Evolutionary conservation across 2,888 invertebrate species (phyloP), one percentile per base, ranked within the genome.

Genomic region (Mesoligia furuncula): DNA sequence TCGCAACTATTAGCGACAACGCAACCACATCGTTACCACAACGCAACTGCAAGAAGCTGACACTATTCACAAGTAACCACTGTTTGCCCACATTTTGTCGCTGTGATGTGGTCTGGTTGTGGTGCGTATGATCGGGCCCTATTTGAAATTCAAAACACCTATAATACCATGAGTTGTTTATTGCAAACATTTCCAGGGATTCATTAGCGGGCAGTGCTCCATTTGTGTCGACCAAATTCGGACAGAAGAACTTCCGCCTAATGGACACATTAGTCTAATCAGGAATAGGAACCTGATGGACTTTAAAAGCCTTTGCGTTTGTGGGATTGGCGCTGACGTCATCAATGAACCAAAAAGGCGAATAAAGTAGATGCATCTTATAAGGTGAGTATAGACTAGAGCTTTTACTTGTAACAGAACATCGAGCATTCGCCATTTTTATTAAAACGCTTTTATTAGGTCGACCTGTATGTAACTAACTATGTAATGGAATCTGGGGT

Each of bases 241-340:
- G 42, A 36, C 31, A 36, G 27, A 72, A 39, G 15, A 79, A 65
- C 24, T 20, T 72, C 36, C 2, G 7, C 24, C 45, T 70, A 81
- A 61, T 80, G 81, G 54, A 54, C n/a, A 66, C 69, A 67, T 76
- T 75, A 75, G 65, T 48, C n/a, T 59, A 59, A 54, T 15, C 75
- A 36, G 69, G 45, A 70, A 80, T 66, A 65, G 66, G 39, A 61
- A 66, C 45, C 59, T 31, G n/a, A n/a, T n/a, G 36, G 5, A 20
- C 24, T 27, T n/a, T 66, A 61, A 81, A 70, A 75, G 80, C 80
- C 39, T 69, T 80, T 64, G n/a, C 13, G 36, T 27, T 67, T 66
- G 36, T 8, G 75, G 66, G 54, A 27, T 54, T 45, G 65, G 24
- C 31, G n/a, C 7, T 80, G 27, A 75, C 64, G 69, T 80, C 68